Percentiles rank a stretch among this genome's conserved stretches.
Conservation (phyloP, 2,888 invertebrate genomes). For the Trichopria drosophilae region DNA sequence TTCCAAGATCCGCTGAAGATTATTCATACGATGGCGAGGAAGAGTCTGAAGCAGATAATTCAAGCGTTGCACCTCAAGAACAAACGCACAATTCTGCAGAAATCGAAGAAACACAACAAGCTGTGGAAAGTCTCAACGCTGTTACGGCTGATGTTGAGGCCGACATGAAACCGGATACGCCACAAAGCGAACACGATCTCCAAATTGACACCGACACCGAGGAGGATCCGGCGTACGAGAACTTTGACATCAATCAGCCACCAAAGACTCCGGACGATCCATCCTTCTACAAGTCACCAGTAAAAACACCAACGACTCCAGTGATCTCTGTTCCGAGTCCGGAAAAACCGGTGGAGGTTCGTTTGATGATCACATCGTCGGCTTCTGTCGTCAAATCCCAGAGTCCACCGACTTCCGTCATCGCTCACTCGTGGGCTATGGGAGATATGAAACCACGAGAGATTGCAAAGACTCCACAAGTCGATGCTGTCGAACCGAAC, state of each 20-base stretch:
- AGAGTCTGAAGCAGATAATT: slow-evolving; percentile 43
- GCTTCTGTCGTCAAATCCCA: slow-evolving; percentile 38
- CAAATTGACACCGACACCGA: slow-evolving; percentile 87
- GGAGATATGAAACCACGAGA: slow-evolving; percentile 61
- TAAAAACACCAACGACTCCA: slow-evolving; percentile 47
- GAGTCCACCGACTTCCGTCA: slow-evolving; percentile 60
- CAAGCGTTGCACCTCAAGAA: slow-evolving; percentile 58
- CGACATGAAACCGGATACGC: slow-evolving; percentile 77
- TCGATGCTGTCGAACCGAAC: slow-evolving; percentile 42
- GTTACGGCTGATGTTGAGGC: slow-evolving; percentile 59
- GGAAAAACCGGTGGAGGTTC: slow-evolving; percentile 42
- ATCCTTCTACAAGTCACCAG: slow-evolving; percentile 60
- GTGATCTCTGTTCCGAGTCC: slow-evolving; percentile 37
- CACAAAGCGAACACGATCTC: slow-evolving; percentile 80
- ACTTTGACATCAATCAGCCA: slow-evolving; percentile 60
- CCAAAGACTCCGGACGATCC: slow-evolving; percentile 64
- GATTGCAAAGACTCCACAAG: slow-evolving; percentile 38
- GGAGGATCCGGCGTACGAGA: slow-evolving; percentile 64
- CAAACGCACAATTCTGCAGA: slow-evolving; percentile 65
- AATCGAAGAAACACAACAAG: slow-evolving; percentile 82
- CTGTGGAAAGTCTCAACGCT: slow-evolving; percentile 77
- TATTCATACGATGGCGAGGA: slow-evolving; percentile 60
- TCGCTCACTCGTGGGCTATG: slow-evolving; percentile 64
- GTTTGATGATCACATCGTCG: slow-evolving; percentile 31
- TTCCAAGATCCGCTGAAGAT: slow-evolving; percentile 58